These are phyloP conservation scores for Rhimphoctona megacephalus DNA, from an alignment of 2,888 invertebrate species.

Conservation along the genomic window DNA sequence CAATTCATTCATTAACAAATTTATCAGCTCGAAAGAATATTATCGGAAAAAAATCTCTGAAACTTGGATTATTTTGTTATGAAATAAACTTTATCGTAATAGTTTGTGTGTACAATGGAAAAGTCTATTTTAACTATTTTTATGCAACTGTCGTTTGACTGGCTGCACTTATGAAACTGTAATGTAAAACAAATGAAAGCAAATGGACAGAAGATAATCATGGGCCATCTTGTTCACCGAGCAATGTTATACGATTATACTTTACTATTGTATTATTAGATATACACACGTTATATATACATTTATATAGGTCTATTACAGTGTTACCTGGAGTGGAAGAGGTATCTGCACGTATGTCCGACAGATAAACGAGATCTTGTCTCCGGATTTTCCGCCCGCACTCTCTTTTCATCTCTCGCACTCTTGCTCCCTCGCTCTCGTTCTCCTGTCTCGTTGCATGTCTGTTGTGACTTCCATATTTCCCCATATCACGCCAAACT, in stretches of 20 bases:
- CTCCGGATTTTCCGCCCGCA: conserved; percentile 12
- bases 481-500: conserved; percentile 32
- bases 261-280: not conserved
- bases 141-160: not conserved
- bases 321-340: conserved; percentile 45
- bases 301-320: conserved; percentile 8
- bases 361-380: conserved; percentile 57
- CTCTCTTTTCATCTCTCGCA: conserved; percentile 18
- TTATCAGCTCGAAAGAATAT: not conserved
- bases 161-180: not conserved
- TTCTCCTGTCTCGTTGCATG: not conserved
- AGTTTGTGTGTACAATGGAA: not conserved
- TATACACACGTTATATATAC: not conserved
- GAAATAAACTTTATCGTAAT: not conserved
- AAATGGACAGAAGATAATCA: not conserved
- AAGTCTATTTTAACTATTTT: not conserved
- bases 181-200: not conserved
- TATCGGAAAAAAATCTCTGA: not conserved
- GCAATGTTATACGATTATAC: not conserved
- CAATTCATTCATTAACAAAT: not conserved
- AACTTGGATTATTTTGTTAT: not conserved
- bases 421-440: not conserved
- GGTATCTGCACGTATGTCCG: conserved; percentile 46
- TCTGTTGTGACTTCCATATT: conserved; percentile 30
- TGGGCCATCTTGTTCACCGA: not conserved